Evolutionary conservation across 2,113 vertebrate species (phyloP), one percentile per base, ranked within the genome.

Genomic region (Lophotis ruficrista): DNA sequence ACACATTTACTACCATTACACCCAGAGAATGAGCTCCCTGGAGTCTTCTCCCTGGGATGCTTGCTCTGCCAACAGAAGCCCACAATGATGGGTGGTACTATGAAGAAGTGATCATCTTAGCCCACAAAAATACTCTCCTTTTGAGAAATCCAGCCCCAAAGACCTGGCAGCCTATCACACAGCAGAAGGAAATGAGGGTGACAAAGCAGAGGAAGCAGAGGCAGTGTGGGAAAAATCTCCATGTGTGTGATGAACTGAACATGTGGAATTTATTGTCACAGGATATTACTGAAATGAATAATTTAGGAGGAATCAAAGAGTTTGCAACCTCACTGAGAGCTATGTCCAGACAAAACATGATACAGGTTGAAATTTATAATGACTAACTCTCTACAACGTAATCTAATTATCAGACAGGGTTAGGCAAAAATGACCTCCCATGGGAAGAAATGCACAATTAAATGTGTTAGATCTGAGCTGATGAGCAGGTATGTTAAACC

Each of bases 371-470:
- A 96, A 96, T 85, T 94, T 85, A 80, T 94, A 93, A 96, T 97
- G 96, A 94, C 89, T 94, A 92, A 94, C 95, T 92, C 90, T 91
- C 89, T 94, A 84, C 92, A 93, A 91, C 95, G 95, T 94, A 96
- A 96, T 94, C 92, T 97, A 96, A 96, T 96, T 96, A 96, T 89
- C 83, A 97, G 96, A 22, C 94, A 91, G 73, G 96, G 95, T 97
- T 95, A 96, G 91, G 95, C 73, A 95, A 91, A 96, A 97, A 97
- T 95, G 94, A 96, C 95, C 95, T 97, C 96, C 95, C 91, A 50
- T 76, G 95, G 95, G 95, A 96, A 95, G 95, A 94, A 89, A 65
- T 89, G 92, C 92, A 95, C 96, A 96, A 96, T 96, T 97, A 96
- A 57, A 77, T 89, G 91, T 94, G 92, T 96, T 96, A 96, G 95